Base-by-base conservation (phyloP, 2,113 vertebrate species). In the Tupaia chinensis region DNA sequence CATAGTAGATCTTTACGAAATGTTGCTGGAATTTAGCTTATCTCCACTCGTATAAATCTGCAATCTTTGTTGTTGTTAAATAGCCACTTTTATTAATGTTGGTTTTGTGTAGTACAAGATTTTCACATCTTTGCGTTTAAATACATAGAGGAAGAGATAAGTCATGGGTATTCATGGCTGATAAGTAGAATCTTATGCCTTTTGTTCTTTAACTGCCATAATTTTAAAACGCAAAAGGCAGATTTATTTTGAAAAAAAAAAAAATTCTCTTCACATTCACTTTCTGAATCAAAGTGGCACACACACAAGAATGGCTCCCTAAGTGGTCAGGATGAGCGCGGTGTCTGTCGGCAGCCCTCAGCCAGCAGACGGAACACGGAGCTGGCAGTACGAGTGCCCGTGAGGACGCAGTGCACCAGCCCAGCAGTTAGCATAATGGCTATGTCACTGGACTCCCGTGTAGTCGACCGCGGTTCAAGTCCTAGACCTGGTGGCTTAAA, bases 111-210 rank as follows among this genome's bases (percentile, higher is more conserved):
- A 22, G 22, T 32, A 8, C 32, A 10, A 81, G 34, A 53, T 82
- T 95, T 88, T n/a, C 56, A 54, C 77, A 69, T 68, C 65, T 96
- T 94, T 91, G 23, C 32, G 72, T 58, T 87, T 87, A 76, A 74
- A 72, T 68, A 68, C 15, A 20, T 19, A 72, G 19, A 16, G 74
- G 87, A 93, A 66, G 63, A 25, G 13, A 68, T 68, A 74, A 89
- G n/a, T 68, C 68, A 72, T 63, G 29, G n/a, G 7, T 79, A 84
- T 56, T 22, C 9, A 6, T 65, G 15, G 25, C 58, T 79, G 29
- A 61, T 17, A 23, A 70, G 27, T 65, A 76, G 87, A 95, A 53
- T 80, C 60, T 70, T 93, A 58, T 74, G 44, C 32, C 65, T 83
- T 63, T 82, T 77, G 14, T 61, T 79, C 66, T 95, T 29, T 65